Percentiles rank a stretch among this genome's conserved stretches.
Evolutionary conservation across 2,797 vertebrate species (phyloP).

Genomic region (Botia almorhae): DNA sequence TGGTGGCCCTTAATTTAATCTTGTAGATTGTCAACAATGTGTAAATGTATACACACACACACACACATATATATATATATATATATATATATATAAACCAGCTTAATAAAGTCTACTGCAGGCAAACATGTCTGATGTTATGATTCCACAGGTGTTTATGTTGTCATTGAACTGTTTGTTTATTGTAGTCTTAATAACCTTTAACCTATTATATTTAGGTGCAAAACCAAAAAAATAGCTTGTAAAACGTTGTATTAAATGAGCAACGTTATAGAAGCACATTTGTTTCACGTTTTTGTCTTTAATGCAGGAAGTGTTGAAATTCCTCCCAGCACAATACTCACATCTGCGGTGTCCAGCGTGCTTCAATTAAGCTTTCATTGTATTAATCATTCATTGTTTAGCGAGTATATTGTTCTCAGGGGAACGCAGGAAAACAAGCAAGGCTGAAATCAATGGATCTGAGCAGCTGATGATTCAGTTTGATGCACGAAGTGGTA

Average conservation of each 20-base stretch:
- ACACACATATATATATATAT: no score
- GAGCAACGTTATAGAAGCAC: not conserved
- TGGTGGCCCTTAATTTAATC: not conserved
- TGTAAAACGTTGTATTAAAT: not conserved
- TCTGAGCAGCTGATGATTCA: constrained; percentile 9
- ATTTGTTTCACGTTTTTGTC: not conserved
- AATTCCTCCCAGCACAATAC: not conserved
- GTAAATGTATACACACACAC: not conserved
- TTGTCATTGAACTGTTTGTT: not conserved
- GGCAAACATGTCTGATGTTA: not conserved
- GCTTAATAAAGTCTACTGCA: not conserved
- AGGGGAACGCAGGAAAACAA: constrained; percentile 33
- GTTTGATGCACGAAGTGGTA: not conserved
- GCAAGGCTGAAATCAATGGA: not conserved
- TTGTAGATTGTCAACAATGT: not conserved
- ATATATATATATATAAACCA: no score
- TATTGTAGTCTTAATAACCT: not conserved
- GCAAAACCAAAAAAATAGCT: not conserved
- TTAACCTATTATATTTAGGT: not conserved
- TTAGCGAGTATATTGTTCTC: constrained; percentile 23
- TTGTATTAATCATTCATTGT: constrained; percentile 38
- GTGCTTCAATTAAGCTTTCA: constrained; percentile 11
- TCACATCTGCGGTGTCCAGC: not conserved
- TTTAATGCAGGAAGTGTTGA: not conserved
- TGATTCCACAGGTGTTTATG: not conserved